Evolutionary conservation across 2,113 vertebrate genomes (phyloP).

Genomic region (Dicrurus megarhynchus): DNA sequence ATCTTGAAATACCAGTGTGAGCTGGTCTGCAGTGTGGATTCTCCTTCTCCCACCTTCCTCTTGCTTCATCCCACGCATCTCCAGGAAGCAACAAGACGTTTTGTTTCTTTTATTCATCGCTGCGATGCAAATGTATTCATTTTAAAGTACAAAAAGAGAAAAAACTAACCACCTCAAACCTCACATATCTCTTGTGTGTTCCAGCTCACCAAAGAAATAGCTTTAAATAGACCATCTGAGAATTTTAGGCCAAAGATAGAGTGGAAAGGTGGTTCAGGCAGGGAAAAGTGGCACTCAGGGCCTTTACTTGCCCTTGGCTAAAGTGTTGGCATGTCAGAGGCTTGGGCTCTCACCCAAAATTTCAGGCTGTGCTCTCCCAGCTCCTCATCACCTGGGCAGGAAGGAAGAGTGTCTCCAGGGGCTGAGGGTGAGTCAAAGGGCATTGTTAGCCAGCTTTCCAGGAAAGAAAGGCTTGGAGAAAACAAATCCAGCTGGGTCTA

Average conservation of each 20-base stretch:
- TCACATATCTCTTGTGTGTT: not conserved
- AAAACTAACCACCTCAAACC: not conserved
- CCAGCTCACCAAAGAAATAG: not conserved
- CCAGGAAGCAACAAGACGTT: not conserved
- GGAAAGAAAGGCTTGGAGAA: not conserved
- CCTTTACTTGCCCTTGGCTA: not conserved
- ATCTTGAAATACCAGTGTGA: not conserved
- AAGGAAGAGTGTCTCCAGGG: not conserved
- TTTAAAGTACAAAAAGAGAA: not conserved
- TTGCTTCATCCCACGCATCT: not conserved
- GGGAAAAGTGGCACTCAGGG: not conserved
- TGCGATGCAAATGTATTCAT: accelerated
- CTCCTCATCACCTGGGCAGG: not conserved
- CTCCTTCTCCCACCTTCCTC: not conserved
- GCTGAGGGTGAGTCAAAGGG: not conserved
- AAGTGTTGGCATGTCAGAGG: not conserved
- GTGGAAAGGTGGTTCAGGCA: not conserved
- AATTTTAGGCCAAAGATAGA: not conserved
- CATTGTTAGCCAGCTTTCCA: not conserved
- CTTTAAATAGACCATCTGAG: not conserved
- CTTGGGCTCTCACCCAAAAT: not conserved
- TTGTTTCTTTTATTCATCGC: not conserved
- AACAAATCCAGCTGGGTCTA: not conserved
- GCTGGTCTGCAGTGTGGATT: not conserved
- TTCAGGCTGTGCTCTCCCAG: slow-evolving; percentile 8